Percentiles rank a stretch among this genome's conserved stretches.
Conservation (phyloP, 53 echinoderm and acorn worm genomes). For the Antedon mediterranea region DNA sequence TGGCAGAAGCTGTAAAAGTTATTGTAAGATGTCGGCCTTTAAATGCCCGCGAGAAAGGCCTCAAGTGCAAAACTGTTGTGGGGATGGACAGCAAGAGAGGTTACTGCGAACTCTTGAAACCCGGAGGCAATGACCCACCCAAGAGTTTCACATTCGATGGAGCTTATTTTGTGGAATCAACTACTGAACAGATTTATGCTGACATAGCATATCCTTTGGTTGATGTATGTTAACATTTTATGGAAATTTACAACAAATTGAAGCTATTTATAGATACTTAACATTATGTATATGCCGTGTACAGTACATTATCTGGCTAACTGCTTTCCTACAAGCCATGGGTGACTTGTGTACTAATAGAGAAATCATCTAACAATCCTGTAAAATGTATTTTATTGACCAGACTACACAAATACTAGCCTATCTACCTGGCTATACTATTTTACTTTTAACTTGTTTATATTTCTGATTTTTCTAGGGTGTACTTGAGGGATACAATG, state of each 20-base stretch:
- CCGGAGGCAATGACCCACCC: slow-evolving; percentile 82
- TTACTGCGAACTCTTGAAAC: slow-evolving; percentile 69
- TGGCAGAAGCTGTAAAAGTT: slow-evolving; percentile 98
- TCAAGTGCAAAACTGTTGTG: slow-evolving; percentile 50
- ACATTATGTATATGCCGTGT: no score
- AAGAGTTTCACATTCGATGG: slow-evolving; percentile 94
- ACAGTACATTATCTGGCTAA: no score
- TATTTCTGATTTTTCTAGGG: slow-evolving; percentile 27
- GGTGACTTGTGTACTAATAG: no score
- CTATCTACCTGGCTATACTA: no score
- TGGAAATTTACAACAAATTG: no score
- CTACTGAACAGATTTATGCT: slow-evolving; percentile 78
- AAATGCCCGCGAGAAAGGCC: slow-evolving; percentile 59
- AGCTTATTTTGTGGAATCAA: slow-evolving; percentile 62
- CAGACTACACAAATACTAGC: no score
- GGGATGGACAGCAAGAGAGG: slow-evolving; percentile 69
- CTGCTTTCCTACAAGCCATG: no score
- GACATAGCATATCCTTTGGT: slow-evolving; percentile 93
- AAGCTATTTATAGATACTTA: no score
- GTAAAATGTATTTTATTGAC: no score
- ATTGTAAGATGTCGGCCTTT: slow-evolving; percentile 94
- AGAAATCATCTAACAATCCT: no score
- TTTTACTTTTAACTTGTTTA: no score
- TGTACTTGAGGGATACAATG: slow-evolving; percentile 94
- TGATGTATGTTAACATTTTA: slow-evolving; percentile 45